Conservation (phyloP, 2,888 invertebrate species). For the Ptychoptera contaminata region DNA sequence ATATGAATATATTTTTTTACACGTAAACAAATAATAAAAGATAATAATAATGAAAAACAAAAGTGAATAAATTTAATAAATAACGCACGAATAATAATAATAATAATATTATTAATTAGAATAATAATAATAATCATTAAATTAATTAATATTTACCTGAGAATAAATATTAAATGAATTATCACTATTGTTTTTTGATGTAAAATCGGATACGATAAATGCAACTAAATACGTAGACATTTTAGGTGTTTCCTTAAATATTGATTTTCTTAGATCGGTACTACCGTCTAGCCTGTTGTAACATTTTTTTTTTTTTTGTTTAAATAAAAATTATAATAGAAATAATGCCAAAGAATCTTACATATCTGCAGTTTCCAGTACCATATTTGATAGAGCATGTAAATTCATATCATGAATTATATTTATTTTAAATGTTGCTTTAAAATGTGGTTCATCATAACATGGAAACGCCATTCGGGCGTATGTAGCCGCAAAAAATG, state of each 20-base stretch:
- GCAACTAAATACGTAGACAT: constrained; percentile 88
- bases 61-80: too few relatives aligned
- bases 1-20: too few relatives aligned
- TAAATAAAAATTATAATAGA: too few relatives aligned
- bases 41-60: too few relatives aligned
- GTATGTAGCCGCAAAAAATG: constrained; percentile 42
- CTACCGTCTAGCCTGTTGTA: background rate
- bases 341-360: too few relatives aligned
- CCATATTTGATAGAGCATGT: background rate
- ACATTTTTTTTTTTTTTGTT: background rate
- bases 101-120: too few relatives aligned
- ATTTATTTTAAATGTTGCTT: constrained; percentile 42
- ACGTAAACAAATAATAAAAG: too few relatives aligned
- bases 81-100: too few relatives aligned
- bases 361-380: background rate
- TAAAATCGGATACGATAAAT: constrained; percentile 65
- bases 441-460: constrained; percentile 48
- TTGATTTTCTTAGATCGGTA: constrained; percentile 14
- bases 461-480: constrained; percentile 50
- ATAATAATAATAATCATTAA: too few relatives aligned
- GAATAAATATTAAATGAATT: too few relatives aligned
- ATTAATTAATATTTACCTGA: too few relatives aligned
- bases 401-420: constrained; percentile 18
- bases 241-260: constrained; percentile 31
- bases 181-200: too few relatives aligned